Percentiles rank a stretch among this genome's conserved stretches.
Conservation (phyloP, 2,888 invertebrate species). For the Leptarthrus brevirostris region DNA sequence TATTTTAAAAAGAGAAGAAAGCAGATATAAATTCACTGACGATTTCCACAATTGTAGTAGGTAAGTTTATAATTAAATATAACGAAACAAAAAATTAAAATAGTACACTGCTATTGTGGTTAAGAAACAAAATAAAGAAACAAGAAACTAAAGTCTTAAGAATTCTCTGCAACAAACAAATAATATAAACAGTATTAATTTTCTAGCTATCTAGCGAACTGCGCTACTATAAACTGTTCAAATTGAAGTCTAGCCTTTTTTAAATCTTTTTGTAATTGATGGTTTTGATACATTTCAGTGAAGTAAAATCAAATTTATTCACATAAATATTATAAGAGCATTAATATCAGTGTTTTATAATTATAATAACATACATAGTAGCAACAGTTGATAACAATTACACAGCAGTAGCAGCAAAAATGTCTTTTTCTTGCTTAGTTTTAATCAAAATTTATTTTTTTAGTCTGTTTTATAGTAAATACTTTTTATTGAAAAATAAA, state of each 20-base stretch:
- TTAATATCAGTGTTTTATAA: conserved; percentile 1
- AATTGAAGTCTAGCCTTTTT: background rate
- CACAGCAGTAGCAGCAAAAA: conserved; percentile 10
- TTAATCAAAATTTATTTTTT: background rate
- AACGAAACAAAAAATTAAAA: background rate
- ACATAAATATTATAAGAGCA: conserved; percentile 26
- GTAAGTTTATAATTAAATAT: background rate
- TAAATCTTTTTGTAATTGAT: too few species aligned
- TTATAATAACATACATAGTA: conserved; percentile 29
- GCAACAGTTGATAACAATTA: conserved; percentile 33
- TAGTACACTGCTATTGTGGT: background rate
- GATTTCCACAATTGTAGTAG: background rate
- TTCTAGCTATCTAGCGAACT: conserved; percentile 45
- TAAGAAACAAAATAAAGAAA: conserved; percentile 1
- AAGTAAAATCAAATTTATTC: conserved; percentile 31
- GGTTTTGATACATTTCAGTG: too few species aligned
- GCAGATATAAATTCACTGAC: conserved; percentile 10
- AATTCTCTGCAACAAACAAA: too few species aligned
- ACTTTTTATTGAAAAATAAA: conserved; percentile 23
- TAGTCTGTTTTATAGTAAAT: background rate
- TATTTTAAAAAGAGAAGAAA: conserved; percentile 11
- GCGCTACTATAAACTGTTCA: conserved; percentile 30
- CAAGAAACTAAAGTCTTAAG: background rate
- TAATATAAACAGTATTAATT: conserved; percentile 31
- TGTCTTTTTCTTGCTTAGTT: conserved; percentile 16